Evolutionary conservation across 2,113 vertebrate genomes (phyloP).

Genomic region (Oenanthe melanoleuca): DNA sequence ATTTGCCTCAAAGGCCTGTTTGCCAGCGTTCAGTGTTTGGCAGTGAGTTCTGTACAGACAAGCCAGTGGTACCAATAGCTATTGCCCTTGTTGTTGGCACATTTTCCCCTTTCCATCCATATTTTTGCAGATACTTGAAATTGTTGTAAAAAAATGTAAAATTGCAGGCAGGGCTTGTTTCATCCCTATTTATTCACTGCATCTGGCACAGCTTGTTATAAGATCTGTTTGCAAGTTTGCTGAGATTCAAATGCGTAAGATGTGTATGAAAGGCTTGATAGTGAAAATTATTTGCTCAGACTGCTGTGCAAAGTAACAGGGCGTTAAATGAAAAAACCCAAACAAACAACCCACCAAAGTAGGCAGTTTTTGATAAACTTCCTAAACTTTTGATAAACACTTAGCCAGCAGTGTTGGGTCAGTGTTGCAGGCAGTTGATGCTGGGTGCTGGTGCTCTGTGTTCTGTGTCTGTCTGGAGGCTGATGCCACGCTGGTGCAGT

Average conservation of each 20-base stretch:
- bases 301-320: not conserved
- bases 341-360: not conserved
- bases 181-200: not conserved
- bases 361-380: not conserved
- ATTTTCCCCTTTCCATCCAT: not conserved
- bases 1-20: not conserved
- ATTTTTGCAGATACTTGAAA: not conserved
- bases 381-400: too few relatives aligned
- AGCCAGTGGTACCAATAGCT: not conserved
- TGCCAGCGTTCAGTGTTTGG: not conserved
- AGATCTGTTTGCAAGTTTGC: not conserved
- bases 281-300: not conserved
- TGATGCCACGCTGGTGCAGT: not conserved
- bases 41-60: rapidly evolving
- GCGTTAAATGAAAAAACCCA: not conserved
- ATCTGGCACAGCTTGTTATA: rapidly evolving
- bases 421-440: not conserved
- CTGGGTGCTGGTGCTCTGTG: not conserved
- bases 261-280: not conserved
- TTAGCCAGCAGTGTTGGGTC: not conserved
- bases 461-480: not conserved
- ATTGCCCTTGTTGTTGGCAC: not conserved
- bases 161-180: not conserved
- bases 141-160: not conserved
- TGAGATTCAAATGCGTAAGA: not conserved